Conservation (phyloP, 1,140 invertebrate species). For the Drosophila tsacasi region DNA sequence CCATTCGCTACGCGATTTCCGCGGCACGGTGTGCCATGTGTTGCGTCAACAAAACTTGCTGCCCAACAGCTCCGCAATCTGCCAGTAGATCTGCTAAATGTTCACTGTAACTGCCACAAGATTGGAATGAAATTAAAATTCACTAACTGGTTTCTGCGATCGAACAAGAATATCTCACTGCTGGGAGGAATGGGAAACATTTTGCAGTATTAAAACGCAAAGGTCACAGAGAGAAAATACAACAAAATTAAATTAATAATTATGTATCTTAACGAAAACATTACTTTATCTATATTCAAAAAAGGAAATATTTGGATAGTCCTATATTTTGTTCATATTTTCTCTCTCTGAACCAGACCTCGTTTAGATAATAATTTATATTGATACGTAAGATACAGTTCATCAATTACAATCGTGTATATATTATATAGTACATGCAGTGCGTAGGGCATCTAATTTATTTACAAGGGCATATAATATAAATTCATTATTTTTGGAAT, state of each 20-base stretch:
- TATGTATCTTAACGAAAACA: neutral
- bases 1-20: conserved; percentile 74
- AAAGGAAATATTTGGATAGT: neutral
- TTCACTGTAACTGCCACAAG: conserved; percentile 40
- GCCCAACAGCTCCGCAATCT: conserved; percentile 43
- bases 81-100: conserved; percentile 47
- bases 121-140: conserved; percentile 50
- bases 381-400: conserved; percentile 52
- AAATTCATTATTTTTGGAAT: conserved; percentile 49
- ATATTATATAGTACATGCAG: conserved; percentile 52
- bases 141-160: conserved; percentile 32
- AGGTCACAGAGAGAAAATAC: conserved; percentile 1
- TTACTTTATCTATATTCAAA: neutral
- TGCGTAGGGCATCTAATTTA: conserved; percentile 48
- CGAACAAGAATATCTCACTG: conserved; percentile 30
- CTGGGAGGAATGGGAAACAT: neutral
- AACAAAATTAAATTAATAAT: neutral
- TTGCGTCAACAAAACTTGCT: conserved; percentile 61
- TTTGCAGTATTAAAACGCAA: conserved; percentile 10
- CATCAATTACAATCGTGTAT: conserved; percentile 36
- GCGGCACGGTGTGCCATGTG: conserved; percentile 70
- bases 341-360: neutral
- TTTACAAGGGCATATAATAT: conserved; percentile 50
- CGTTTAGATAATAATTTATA: conserved; percentile 55
- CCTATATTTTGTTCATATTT: conserved; percentile 2